These are phyloP conservation scores for Trichosurus vulpecula DNA, from an alignment of 2,797 vertebrate genomes.

Conservation along the genomic window DNA sequence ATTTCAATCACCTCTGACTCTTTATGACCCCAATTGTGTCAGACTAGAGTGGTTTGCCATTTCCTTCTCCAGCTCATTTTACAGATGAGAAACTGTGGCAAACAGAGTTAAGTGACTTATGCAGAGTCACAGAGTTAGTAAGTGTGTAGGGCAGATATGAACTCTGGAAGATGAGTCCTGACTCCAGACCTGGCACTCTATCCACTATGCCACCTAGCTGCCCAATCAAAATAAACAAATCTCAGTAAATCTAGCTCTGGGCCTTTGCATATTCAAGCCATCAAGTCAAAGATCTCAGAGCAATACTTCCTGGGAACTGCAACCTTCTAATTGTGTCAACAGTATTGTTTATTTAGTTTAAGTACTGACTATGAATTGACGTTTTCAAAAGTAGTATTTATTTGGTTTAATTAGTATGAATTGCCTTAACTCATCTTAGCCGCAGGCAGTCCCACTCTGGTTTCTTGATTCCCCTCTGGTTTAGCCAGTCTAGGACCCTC, in stretches of 20 bases:
- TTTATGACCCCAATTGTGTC: too few species aligned
- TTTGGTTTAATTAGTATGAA: background rate
- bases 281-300: background rate
- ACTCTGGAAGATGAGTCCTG: too few species aligned
- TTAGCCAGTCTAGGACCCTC: background rate
- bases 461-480: background rate
- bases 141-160: too few species aligned
- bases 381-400: background rate
- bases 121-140: too few species aligned
- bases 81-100: too few species aligned
- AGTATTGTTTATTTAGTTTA: background rate
- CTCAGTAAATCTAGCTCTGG: background rate
- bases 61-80: too few species aligned
- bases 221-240: background rate
- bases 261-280: background rate
- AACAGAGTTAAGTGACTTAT: too few species aligned
- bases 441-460: background rate
- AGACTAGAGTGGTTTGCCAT: too few species aligned
- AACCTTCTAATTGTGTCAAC: background rate
- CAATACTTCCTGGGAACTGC: background rate
- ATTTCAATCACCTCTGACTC: too few species aligned
- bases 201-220: too few species aligned
- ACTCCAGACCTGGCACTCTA: too few species aligned
- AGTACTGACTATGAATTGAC: background rate
- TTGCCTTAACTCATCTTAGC: background rate